Base-by-base conservation (phyloP, 2,888 invertebrate genomes). In the Synergus japonicus region DNA sequence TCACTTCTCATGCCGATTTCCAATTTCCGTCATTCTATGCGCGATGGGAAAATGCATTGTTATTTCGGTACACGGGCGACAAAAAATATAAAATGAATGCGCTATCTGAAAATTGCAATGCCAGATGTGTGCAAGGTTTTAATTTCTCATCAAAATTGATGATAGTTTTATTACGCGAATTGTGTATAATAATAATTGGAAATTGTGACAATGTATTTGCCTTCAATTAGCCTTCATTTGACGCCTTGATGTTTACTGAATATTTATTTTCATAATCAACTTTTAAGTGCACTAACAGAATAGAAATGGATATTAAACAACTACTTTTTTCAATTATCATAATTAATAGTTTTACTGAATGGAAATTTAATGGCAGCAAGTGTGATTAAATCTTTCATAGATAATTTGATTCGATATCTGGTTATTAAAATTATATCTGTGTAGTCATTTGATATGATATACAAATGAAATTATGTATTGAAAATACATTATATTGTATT, bases 21-120 rank as follows among this genome's bases (percentile, higher is more conserved):
- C 82, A 79, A 79, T 81, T 81, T 79, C 67, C 73, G 41, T 63
- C 69, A 63, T 60, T 69, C 43, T 49, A 60, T 44, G 64, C 63
- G 58, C 29, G 63, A 46, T 60, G 13, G 67, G 69, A 63, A 63
- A 78, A 22, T 46, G 46, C 29, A 78, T 78, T 73, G 63, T 69
- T 43, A 22, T 60, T 60, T 22, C 60, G 4, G 5, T 60, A 60
- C 22, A 60, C 60, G 10, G 60, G 5, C 60, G 22, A 60, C 10
- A 60, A 60, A 60, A 60, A 60, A 60, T 10, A 60, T 54, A 8
- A 54, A 60, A 60, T 60, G 22, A 60, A 22, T 22, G 60, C 60
- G 13, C 22, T 22, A 22, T 60, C 22, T 4, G 60, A 60, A 60
- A 60, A 60, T 60, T 60, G 60, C 22, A 10, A 22, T 22, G 60